A percentile compares a stretch with the other conserved stretches of the same genome.
Conservation (phyloP, 2,797 vertebrate genomes). For the Bucorvus abyssinicus region DNA sequence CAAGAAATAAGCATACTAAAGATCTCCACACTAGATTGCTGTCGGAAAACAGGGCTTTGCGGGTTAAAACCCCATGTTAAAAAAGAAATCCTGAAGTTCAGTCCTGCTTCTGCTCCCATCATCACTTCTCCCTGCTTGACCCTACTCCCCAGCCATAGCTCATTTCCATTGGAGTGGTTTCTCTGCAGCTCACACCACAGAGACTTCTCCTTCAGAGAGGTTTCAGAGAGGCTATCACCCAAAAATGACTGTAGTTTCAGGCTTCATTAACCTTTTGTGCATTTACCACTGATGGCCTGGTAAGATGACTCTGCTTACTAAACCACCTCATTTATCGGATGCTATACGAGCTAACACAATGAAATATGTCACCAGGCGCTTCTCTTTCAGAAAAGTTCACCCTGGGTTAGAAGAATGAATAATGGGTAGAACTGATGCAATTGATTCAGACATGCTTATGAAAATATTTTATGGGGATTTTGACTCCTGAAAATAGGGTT, state of each 20-base stretch:
- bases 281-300: background rate
- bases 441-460: background rate
- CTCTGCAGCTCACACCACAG: background rate
- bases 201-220: background rate
- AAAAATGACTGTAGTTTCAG: constrained; percentile 29
- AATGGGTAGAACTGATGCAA: background rate
- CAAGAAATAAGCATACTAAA: background rate
- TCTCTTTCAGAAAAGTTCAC: background rate
- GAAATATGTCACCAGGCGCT: background rate
- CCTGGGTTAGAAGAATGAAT: background rate
- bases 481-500: background rate
- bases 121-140: background rate
- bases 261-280: constrained; percentile 21
- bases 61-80: background rate
- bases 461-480: background rate
- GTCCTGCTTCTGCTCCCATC: background rate
- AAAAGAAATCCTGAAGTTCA: background rate
- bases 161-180: background rate
- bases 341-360: background rate
- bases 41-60: background rate
- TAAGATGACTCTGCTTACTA: background rate
- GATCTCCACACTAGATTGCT: background rate
- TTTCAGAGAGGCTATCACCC: background rate
- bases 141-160: background rate
- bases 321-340: background rate